Evolutionary conservation across 35 echinoderm and acorn worm species (phyloP), one percentile per base, ranked within the genome.

Genomic region (Lytechinus variegatus): DNA sequence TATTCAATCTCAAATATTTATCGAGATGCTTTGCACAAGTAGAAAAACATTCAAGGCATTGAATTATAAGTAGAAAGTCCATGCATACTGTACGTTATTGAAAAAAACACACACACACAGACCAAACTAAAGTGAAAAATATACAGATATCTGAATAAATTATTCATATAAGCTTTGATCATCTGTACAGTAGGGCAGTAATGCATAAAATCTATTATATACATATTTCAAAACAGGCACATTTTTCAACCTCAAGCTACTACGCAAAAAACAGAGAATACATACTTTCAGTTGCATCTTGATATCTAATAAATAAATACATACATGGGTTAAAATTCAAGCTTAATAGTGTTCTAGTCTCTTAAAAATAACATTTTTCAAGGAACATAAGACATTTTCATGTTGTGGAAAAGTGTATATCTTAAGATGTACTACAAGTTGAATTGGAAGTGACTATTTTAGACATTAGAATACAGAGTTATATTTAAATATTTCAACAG

Each of bases 161-260:
- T 79, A 79, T 24, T 4, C 14, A 79, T 79, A n/a, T 6, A 79
- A 79, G 7, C 66, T 79, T 79, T 79, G 66, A 79, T 21, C 19
- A 79, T n/a, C 6, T 79, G 66, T 79, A 79, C 66, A 79, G 24
- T 79, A 79, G 21, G 24, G 66, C 66, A 16, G 6, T 79, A 7
- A 79, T 79, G 66, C 66, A 79, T 79, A 79, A 19, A 79, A 79
- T 79, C 66, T 79, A 1, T 79, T 79, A 79, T 79, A 79, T 79
- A 79, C 66, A 79, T 79, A 79, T 79, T 79, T 79, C 66, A 79
- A 79, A 79, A 79, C 66, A 79, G 66, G 66, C 66, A 27, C 66
- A 79, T n/a, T 24, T n/a, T 1, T 79, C 66, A 79, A 79, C 14
- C 66, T 79, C 19, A 24, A 79, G 66, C 8, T 79, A 79, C 66